Evolutionary conservation across 1,140 invertebrate species (phyloP), one percentile per base, ranked within the genome.

Genomic region (Leptinotarsa lineolata): DNA sequence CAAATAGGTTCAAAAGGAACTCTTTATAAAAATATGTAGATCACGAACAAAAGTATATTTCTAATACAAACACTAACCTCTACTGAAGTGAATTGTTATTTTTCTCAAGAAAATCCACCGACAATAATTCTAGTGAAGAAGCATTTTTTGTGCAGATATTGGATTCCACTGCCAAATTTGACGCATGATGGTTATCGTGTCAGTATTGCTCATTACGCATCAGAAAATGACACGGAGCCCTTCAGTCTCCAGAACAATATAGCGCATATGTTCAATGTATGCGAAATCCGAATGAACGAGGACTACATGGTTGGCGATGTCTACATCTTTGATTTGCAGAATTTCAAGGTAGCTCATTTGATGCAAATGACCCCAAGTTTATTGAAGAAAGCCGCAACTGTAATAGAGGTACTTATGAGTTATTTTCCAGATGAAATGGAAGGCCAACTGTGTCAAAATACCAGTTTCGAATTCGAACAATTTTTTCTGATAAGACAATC

Each of bases 261-360:
- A 44, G 71, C 75, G 12, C 73, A 73, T 39, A 39, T 71, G 0
- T 78, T 72, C 59, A 78, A 78, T 45, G 20, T 78, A 45, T 63
- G 69, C 8, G 75, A 77, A 69, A 71, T 78, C 20, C 48, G 77
- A 68, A 20, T 78, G 20, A 72, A 73, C 12, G 77, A 78, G 44
- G 77, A 78, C 44, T 39, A 72, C 21, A 22, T 48, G 13, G 22
- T 74, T 11, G 68, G 67, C 16, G 73, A 78, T 63, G 68, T 74
- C 20, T 20, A 75, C 2, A 30, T 78, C n/a, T 77, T 73, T 45
- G 77, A 78, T 65, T 61, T 78, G 13, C 70, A 78, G 15, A 68
- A 70, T 13, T 11, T 73, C 16, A 70, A 48, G 12, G 45, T 77
- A 8, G 48, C 54, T 6, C 75, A 78, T 72, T 45, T 74, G 11